Evolutionary conservation across 1,140 invertebrate species (phyloP), one percentile per base, ranked within the genome.

Genomic region (Frieseomelitta varia): DNA sequence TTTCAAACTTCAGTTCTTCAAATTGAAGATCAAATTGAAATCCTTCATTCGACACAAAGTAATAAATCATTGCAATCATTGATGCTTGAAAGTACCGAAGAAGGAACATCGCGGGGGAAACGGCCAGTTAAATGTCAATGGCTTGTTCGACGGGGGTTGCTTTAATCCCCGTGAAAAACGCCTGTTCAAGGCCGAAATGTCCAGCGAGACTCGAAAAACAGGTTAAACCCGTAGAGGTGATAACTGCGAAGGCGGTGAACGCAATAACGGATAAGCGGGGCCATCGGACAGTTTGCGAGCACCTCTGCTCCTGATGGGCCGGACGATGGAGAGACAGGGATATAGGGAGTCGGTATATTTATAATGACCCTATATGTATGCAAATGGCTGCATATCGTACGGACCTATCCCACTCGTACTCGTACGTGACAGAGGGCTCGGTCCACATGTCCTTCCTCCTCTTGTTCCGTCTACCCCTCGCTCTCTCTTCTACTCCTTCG

Each of bases 341-440:
- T 90, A 87, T 87, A 90, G 91, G 87, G 84, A 93, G 89, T 91
- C 90, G 92, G 93, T 95, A 94, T 94, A 94, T 94, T 94, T 93
- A 94, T 95, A 95, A 94, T 95, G 93, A 94, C 90, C 93, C 93
- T 94, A 95, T 95, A 95, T 95, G 93, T 95, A 95, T 95, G 94
- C 94, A 95, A 95, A 95, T 94, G 93, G 94, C 90, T 92, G 93
- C 93, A 94, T 93, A 94, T 94, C 93, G 92, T 92, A 92, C 91
- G 88, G 90, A 93, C 90, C 93, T 92, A 94, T 93, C 91, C 92
- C 91, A 91, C 90, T 92, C 90, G 91, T 92, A 81, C 87, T 83
- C 81, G 87, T 89, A 91, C 91, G 92, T 92, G 93, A 92, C 90
- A 91, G 91, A 92, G 91, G 88, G 90, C 90, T 84, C 84, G 75